Percentiles rank a stretch among this genome's conserved stretches.
These are phyloP conservation scores for Drosophila santomea DNA, from an alignment of 1,140 invertebrate species.

Conservation along the genomic window DNA sequence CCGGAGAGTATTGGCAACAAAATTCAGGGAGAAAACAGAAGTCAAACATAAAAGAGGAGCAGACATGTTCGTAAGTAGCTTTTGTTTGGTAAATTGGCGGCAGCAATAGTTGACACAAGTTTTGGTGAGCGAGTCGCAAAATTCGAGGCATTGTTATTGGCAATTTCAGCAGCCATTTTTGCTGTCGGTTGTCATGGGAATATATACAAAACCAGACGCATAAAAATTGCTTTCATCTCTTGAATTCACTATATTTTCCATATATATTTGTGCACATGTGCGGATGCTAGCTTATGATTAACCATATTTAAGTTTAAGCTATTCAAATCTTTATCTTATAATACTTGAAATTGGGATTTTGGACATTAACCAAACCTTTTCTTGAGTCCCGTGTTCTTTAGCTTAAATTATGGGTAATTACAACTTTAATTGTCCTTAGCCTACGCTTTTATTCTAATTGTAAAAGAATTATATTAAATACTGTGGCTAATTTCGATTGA, in stretches of 20 bases:
- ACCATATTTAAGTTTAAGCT: constrained; percentile 7
- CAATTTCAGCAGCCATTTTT: constrained; percentile 27
- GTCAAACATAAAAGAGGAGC: constrained; percentile 28
- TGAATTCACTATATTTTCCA: constrained; percentile 6
- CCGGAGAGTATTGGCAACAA: constrained; percentile 43
- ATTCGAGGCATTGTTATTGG: constrained; percentile 51
- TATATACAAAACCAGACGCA: constrained; percentile 44
- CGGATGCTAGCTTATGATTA: constrained; percentile 18
- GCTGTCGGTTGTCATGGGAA: constrained; percentile 45
- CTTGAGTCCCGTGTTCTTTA: neutral
- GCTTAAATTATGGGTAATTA: neutral
- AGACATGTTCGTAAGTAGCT: constrained; percentile 43
- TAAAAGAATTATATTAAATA: constrained; percentile 12
- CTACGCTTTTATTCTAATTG: neutral
- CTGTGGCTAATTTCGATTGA: constrained; percentile 1
- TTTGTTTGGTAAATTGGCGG: constrained; percentile 54
- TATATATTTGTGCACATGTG: neutral
- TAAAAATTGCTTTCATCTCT: constrained; percentile 39
- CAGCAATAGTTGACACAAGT: constrained; percentile 54
- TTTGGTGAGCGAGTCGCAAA: constrained; percentile 40
- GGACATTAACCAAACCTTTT: neutral
- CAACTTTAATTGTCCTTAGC: neutral
- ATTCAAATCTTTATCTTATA: constrained; percentile 32
- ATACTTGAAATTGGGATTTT: constrained; percentile 30
- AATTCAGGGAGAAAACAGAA: constrained; percentile 6